Evolutionary conservation across 2,797 vertebrate genomes (phyloP).

Genomic region (Malurus splendens): DNA sequence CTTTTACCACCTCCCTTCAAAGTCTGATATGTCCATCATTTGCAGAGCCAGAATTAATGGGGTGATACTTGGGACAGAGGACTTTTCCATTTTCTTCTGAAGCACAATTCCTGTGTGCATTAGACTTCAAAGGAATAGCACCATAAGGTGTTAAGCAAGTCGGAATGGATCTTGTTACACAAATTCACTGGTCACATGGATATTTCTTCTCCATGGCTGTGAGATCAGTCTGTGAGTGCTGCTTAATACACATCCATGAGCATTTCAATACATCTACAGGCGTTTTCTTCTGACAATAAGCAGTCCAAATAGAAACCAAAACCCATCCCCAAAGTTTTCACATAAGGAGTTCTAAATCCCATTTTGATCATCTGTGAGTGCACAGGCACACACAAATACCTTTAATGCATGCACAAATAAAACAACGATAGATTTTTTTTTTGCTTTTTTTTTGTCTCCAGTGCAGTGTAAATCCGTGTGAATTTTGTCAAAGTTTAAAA

Average conservation of each 20-base stretch:
- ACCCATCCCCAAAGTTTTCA: background rate
- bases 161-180: background rate
- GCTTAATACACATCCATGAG: background rate
- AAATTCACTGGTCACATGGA: background rate
- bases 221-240: background rate
- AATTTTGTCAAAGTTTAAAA: background rate
- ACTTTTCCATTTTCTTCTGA: background rate
- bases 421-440: background rate
- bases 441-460: background rate
- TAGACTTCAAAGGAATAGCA: constrained; percentile 16
- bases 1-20: background rate
- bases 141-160: constrained; percentile 24
- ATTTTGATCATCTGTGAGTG: background rate
- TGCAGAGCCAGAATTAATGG: constrained; percentile 25
- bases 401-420: background rate
- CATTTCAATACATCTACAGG: background rate
- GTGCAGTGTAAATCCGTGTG: background rate
- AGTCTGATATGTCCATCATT: constrained; percentile 17
- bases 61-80: background rate
- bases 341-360: background rate
- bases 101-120: background rate
- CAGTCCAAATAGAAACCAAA: background rate
- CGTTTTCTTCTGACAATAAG: background rate
- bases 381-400: background rate
- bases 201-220: background rate